phyloP scores from a whole-genome alignment of 2,888 invertebrate genomes.

The Philereme transversata region DNA sequence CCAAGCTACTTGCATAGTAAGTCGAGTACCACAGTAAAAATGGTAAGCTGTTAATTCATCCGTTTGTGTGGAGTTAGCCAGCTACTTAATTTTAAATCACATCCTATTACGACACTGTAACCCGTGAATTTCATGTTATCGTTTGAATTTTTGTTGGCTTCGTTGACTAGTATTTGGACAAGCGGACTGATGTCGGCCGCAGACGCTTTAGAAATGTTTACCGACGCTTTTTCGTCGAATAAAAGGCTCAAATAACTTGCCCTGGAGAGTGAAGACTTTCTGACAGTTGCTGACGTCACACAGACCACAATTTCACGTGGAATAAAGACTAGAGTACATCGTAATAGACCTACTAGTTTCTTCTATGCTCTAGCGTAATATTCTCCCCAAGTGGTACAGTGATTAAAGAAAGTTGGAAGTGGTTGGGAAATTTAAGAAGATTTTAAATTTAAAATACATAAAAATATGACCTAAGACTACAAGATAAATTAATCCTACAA shows the following conservation, averaged over 20 bases:
- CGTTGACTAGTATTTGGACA: slow-evolving; percentile 20
- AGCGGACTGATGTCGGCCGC: slow-evolving; percentile 10
- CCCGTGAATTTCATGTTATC: slow-evolving; percentile 19
- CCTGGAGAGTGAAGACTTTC: slow-evolving; percentile 2
- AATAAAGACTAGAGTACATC: background rate
- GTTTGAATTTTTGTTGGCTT: slow-evolving; percentile 20
- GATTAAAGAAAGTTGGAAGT: too few relatives aligned
- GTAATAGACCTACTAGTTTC: too few relatives aligned
- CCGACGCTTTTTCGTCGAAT: slow-evolving; percentile 13
- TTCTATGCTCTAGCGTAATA: too few relatives aligned
- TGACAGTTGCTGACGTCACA: background rate
- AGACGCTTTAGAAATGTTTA: slow-evolving; percentile 18
- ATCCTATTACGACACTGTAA: slow-evolving; percentile 11
- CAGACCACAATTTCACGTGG: background rate
- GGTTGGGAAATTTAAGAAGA: too few relatives aligned
- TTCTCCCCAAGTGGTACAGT: too few relatives aligned
- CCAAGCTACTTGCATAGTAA: too few relatives aligned
- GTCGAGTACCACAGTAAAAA: too few relatives aligned
- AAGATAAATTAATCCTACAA: too few relatives aligned
- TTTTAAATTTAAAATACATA: too few relatives aligned
- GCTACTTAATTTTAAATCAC: slow-evolving; percentile 8
- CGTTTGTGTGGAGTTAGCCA: background rate
- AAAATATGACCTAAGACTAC: too few relatives aligned
- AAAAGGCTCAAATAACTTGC: slow-evolving; percentile 15
- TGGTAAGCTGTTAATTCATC: too few relatives aligned